phyloP scores from a whole-genome alignment of 1,140 invertebrate genomes.

The Ips typographus region DNA sequence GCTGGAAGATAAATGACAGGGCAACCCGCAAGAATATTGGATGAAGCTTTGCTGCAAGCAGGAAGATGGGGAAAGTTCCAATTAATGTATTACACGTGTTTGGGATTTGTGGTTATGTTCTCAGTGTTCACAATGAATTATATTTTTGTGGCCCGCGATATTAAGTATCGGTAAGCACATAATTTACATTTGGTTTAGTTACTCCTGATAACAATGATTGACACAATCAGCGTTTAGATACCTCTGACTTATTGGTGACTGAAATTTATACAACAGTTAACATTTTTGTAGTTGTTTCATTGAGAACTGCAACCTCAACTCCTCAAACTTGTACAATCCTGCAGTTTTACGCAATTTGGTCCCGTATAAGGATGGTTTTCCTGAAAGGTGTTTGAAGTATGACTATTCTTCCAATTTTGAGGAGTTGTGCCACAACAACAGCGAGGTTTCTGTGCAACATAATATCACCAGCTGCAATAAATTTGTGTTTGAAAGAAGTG shows the following conservation, averaged over 20 bases:
- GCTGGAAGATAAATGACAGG: no score
- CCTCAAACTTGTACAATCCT: constrained; percentile 50
- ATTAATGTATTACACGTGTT: constrained; percentile 19
- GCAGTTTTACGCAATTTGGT: constrained; percentile 57
- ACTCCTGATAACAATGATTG: no score
- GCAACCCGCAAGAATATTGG: neutral
- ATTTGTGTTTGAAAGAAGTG: constrained; percentile 54
- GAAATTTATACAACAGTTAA: neutral
- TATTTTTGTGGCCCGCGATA: constrained; percentile 60
- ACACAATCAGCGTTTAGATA: no score
- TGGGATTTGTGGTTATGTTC: constrained; percentile 57
- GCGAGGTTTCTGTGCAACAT: neutral
- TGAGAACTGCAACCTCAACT: constrained; percentile 58
- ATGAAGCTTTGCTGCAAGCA: constrained; percentile 18
- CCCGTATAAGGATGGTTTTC: constrained; percentile 47
- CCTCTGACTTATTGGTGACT: neutral
- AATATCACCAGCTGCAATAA: constrained; percentile 49
- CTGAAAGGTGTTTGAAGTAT: constrained; percentile 38
- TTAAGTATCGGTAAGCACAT: constrained; percentile 54
- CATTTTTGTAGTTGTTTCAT: constrained; percentile 59
- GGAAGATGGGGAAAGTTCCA: constrained; percentile 36
- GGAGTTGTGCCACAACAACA: neutral
- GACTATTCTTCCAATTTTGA: neutral
- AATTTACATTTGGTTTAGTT: constrained; percentile 3
- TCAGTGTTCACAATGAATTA: constrained; percentile 60